These are phyloP conservation scores for Candidula unifasciata DNA, from an alignment of 2,888 invertebrate genomes.

Conservation along the genomic window DNA sequence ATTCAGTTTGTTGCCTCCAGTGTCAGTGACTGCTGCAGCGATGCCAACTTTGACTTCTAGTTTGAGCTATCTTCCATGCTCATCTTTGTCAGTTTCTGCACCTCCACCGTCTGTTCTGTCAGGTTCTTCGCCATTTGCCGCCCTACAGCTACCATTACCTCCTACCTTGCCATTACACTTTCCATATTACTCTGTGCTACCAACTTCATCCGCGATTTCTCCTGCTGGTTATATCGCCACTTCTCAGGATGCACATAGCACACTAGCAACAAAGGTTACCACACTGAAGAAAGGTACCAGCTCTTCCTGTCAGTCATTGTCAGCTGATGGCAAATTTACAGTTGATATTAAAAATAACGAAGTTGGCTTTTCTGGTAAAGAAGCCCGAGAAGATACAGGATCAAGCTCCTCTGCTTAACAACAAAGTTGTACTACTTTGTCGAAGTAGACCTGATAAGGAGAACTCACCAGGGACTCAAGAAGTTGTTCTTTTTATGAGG, in stretches of 20 bases:
- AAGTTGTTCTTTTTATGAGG: no score
- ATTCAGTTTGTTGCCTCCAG: conserved; percentile 10
- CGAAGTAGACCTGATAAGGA: no score
- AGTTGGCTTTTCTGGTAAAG: background rate
- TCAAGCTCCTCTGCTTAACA: background rate
- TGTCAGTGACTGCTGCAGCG: background rate
- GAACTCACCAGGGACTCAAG: no score
- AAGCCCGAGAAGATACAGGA: background rate
- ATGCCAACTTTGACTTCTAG: conserved; percentile 26
- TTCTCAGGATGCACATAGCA: background rate
- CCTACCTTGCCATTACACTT: conserved; percentile 14
- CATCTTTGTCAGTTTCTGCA: conserved; percentile 14
- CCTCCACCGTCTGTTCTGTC: conserved; percentile 33
- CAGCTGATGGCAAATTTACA: background rate
- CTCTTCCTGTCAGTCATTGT: background rate
- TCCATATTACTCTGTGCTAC: conserved; percentile 2
- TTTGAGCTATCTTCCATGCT: conserved; percentile 36
- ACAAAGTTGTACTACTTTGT: background rate
- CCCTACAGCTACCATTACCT: conserved; percentile 23
- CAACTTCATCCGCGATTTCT: conserved; percentile 17
- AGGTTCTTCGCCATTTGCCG: conserved; percentile 11
- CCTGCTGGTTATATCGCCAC: background rate
- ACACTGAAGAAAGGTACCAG: background rate
- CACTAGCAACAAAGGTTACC: background rate
- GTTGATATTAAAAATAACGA: background rate